Conservation (phyloP, 2,797 vertebrate genomes). For the Balearica regulorum region DNA sequence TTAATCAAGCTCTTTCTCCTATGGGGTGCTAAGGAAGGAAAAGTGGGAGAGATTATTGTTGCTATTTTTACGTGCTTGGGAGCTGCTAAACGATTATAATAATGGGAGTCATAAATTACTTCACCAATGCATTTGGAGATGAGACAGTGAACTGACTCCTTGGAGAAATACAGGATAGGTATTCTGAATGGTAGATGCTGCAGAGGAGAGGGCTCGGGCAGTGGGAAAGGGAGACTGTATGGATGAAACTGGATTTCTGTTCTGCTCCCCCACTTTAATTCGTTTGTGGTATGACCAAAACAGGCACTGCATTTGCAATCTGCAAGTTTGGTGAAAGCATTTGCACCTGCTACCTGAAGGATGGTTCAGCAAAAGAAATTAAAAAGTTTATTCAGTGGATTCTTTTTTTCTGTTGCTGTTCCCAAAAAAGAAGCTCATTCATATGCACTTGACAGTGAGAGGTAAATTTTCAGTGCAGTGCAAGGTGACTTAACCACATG, state of each 20-base stretch:
- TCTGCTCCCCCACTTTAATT: neutral
- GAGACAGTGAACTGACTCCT: slow-evolving; percentile 33
- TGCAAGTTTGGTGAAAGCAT: slow-evolving; percentile 1
- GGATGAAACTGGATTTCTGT: neutral
- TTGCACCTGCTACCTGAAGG: slow-evolving; percentile 21
- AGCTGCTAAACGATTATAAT: slow-evolving; percentile 44
- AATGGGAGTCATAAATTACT: slow-evolving; percentile 51
- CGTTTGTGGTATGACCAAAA: neutral
- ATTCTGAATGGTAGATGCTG: neutral
- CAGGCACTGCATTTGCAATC: neutral
- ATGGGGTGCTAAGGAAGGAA: slow-evolving; percentile 23
- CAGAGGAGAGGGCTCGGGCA: neutral
- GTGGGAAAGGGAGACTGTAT: neutral
- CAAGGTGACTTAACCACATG: slow-evolving; percentile 28
- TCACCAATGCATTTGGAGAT: slow-evolving; percentile 35
- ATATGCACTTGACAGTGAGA: slow-evolving; percentile 20
- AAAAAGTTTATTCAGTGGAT: slow-evolving; percentile 40
- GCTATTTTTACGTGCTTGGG: slow-evolving; percentile 57
- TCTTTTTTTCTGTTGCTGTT: slow-evolving; percentile 27
- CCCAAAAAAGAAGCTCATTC: slow-evolving; percentile 54
- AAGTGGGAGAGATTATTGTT: slow-evolving; percentile 53
- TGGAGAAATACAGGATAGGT: neutral
- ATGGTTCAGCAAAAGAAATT: slow-evolving; percentile 34
- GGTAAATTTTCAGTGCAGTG: slow-evolving; percentile 30
- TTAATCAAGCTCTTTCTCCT: slow-evolving; percentile 24